A percentile compares a stretch with the other conserved stretches of the same genome.
phyloP scores from a whole-genome alignment of 2,888 invertebrate species.

The Nipponacmea schrenckii region DNA sequence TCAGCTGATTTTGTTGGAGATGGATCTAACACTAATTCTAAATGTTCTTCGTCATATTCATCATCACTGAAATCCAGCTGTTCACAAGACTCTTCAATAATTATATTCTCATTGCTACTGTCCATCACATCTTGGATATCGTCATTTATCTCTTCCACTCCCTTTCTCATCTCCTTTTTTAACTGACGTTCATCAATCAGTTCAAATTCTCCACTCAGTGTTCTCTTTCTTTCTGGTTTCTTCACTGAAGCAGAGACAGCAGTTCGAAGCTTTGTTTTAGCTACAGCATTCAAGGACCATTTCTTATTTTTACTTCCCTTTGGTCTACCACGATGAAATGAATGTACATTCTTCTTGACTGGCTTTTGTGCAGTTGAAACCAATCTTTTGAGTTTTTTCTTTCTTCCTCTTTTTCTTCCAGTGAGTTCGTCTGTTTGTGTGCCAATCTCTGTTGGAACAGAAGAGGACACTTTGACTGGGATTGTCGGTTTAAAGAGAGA shows the following conservation, averaged over 20 bases:
- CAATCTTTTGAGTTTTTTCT: not conserved
- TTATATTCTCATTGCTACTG: no score
- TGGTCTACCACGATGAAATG: not conserved
- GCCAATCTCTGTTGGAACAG: not conserved
- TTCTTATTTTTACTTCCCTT: slow-evolving; percentile 5
- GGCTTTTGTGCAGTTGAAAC: not conserved
- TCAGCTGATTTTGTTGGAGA: not conserved
- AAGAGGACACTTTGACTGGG: not conserved
- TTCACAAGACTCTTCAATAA: no score
- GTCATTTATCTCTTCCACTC: no score
- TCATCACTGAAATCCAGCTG: no score
- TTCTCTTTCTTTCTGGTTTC: slow-evolving; percentile 38
- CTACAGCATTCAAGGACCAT: not conserved
- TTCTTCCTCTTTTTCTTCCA: not conserved
- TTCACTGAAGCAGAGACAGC: not conserved
- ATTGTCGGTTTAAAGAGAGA: not conserved
- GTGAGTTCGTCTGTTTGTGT: not conserved
- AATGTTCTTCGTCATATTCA: no score
- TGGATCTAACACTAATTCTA: no score
- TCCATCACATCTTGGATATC: no score
- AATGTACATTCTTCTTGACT: not conserved
- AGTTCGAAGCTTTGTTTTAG: not conserved
- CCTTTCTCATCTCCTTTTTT: slow-evolving; percentile 12
- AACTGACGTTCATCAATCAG: slow-evolving; percentile 34
- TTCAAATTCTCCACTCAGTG: slow-evolving; percentile 45